Percentiles rank a stretch among this genome's conserved stretches.
Conservation (phyloP, 2,888 invertebrate species). For the Amiota mariae region DNA sequence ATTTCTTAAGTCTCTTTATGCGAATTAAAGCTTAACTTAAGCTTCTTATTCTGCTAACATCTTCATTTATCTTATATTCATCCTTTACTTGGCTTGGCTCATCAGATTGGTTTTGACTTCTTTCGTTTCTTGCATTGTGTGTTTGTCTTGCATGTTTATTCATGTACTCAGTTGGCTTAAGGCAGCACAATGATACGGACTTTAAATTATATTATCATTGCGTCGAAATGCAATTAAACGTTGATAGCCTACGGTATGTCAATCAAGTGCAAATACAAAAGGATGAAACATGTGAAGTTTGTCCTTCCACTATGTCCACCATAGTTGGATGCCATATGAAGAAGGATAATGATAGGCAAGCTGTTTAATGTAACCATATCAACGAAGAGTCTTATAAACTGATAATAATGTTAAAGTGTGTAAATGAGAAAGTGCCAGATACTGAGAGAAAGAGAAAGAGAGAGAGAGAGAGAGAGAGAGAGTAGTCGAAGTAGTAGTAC, state of each 20-base stretch:
- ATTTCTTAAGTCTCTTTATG: no score
- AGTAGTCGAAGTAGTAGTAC: no score
- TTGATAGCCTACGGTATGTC: conserved; percentile 67
- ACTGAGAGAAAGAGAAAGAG: conserved; percentile 43
- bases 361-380: neutral
- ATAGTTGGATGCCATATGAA: conserved; percentile 29
- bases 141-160: neutral
- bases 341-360: conserved; percentile 12
- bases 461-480: no score
- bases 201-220: conserved; percentile 68
- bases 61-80: neutral
- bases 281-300: conserved; percentile 10
- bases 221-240: conserved; percentile 68
- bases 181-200: conserved; percentile 5
- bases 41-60: conserved; percentile 10
- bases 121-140: no score
- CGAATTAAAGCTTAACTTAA: conserved; percentile 33
- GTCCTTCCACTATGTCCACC: neutral
- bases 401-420: no score
- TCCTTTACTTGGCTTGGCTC: no score
- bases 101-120: no score
- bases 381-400: no score
- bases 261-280: conserved; percentile 59
- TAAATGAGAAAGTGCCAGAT: no score
- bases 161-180: neutral